These are phyloP conservation scores for Pilophorus perplexus DNA, from an alignment of 2,888 invertebrate species.

Conservation along the genomic window DNA sequence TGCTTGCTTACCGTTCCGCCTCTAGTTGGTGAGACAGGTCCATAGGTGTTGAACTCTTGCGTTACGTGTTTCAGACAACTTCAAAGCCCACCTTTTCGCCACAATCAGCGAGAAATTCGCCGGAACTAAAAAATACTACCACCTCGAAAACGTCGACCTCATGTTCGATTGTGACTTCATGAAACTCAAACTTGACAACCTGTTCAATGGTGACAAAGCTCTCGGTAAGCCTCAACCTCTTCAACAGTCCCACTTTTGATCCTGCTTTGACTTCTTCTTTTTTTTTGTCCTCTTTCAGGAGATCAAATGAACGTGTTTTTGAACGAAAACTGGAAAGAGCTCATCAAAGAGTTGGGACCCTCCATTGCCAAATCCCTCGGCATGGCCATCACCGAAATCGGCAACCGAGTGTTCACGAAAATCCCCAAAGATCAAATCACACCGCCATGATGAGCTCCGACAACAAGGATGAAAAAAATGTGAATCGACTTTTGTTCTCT, in stretches of 20 bases:
- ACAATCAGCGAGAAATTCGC: not conserved
- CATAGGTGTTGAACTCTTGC: no score
- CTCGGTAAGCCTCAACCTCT: constrained; percentile 49
- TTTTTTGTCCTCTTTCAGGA: constrained; percentile 49
- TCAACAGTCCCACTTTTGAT: not conserved
- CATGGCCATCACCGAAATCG: constrained; percentile 51
- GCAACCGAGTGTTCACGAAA: constrained; percentile 53
- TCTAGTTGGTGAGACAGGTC: no score
- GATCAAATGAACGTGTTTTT: constrained; percentile 55
- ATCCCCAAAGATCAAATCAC: constrained; percentile 43
- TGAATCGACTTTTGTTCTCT: constrained; percentile 1
- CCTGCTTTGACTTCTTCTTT: not conserved
- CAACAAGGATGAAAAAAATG: not conserved
- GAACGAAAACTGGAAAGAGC: constrained; percentile 49
- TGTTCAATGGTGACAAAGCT: constrained; percentile 55
- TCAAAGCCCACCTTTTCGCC: not conserved
- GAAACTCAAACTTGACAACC: constrained; percentile 51
- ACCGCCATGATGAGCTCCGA: constrained; percentile 2
- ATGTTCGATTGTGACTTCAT: constrained; percentile 47
- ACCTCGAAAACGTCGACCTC: constrained; percentile 47
- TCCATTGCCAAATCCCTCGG: constrained; percentile 52
- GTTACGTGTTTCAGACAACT: constrained; percentile 21
- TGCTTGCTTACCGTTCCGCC: no score
- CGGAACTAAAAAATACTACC: constrained; percentile 18
- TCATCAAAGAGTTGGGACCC: constrained; percentile 53